Conservation (phyloP, 2,113 vertebrate genomes). For the Nothoprocta perdicaria region DNA sequence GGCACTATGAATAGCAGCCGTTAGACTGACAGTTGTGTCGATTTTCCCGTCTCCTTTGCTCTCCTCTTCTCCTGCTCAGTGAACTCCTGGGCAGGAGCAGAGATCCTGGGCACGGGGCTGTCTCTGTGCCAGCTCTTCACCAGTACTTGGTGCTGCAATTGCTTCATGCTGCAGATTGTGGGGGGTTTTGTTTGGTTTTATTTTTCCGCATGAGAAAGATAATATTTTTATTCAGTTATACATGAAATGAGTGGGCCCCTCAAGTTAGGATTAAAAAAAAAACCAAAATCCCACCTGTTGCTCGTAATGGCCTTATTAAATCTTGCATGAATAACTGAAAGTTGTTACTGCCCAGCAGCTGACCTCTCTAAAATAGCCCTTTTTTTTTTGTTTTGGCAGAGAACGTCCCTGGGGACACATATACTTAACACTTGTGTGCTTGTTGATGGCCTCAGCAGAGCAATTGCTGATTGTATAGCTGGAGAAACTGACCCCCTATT, state of each 20-base stretch:
- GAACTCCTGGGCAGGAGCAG: conserved; percentile 27
- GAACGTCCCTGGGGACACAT: neutral
- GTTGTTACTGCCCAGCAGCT: conserved; percentile 27
- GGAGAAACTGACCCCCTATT: neutral
- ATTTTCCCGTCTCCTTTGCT: neutral
- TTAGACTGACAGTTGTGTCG: neutral
- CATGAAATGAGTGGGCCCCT: neutral
- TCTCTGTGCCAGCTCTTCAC: conserved; percentile 51
- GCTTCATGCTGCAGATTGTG: neutral
- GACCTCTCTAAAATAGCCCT: conserved; percentile 27
- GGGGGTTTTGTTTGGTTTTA: fast-evolving
- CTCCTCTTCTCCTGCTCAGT: conserved; percentile 15
- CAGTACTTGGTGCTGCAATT: neutral
- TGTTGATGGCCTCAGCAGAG: conserved; percentile 41
- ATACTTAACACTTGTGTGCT: conserved; percentile 8
- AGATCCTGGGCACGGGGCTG: conserved; percentile 33
- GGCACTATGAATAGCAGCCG: conserved; percentile 46
- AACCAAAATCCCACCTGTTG: neutral
- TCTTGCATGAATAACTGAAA: conserved; percentile 2
- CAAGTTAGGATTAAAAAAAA: neutral
- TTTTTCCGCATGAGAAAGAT: neutral
- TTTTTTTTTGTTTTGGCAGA: neutral
- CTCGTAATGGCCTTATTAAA: neutral
- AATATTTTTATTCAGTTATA: conserved; percentile 39
- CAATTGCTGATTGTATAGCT: neutral